Evolutionary conservation across 2,113 vertebrate species (phyloP), one percentile per base, ranked within the genome.

Genomic region (Empidonax alnorum): DNA sequence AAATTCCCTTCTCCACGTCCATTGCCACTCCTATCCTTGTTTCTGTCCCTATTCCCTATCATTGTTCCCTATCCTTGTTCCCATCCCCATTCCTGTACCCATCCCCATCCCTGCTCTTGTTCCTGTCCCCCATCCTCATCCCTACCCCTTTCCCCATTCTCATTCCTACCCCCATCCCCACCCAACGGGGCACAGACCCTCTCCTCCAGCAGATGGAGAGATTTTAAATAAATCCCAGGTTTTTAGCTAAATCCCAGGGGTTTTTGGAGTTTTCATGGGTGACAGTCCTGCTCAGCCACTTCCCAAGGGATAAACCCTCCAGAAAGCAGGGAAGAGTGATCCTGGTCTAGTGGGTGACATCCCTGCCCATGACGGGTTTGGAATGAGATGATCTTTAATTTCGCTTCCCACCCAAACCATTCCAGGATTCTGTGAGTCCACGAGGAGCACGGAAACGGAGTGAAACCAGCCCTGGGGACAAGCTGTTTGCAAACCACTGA

Each of bases 151-250:
- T 61, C 10, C 16, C 24, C 1, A 15, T 69, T n/a, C 46, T 27
- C 20, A 13, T 9, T 4, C 28, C 30, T 7, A 27, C 28, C 22
- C 16, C 15, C 23, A 53, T 9, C 18, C 30, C 35, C 35, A 35
- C 35, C 35, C 23, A 1, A 5, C 1, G 5, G 1, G 1, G 13
- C 8, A 39, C 42, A 59, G 22, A 53, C 2, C 14, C 15, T 73
- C 13, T 90, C 47, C 68, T 78, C 35, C 59, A 61, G 61, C 66
- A 88, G 35, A 44, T 0, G 0, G 15, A 77, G 15, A 62, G 7
- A 61, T 93, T 83, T 77, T 37, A 30, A 28, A 24, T 53, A 30
- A 59, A 82, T 21, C 24, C n/a, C 52, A 47, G 7, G 5, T 41
- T 81, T 76, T 46, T 28, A 73, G n/a, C 39, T 50, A 59, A 66